These are phyloP conservation scores for Atta texana DNA, from an alignment of 1,140 invertebrate genomes.

Conservation along the genomic window DNA sequence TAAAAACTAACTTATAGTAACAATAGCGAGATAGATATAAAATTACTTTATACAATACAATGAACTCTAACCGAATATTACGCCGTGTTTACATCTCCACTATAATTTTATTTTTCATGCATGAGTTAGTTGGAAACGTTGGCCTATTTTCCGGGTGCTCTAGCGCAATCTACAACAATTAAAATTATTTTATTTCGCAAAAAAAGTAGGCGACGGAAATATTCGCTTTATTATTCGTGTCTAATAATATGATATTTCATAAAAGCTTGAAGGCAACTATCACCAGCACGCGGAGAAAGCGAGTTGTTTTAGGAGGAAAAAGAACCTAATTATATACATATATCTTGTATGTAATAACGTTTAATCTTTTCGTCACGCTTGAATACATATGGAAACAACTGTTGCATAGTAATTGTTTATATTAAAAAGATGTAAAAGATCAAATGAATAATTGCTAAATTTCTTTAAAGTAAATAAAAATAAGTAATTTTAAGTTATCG, in stretches of 20 bases:
- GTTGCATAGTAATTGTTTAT: neutral
- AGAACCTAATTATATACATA: conserved; percentile 36
- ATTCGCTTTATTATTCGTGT: conserved; percentile 59
- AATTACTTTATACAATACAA: conserved; percentile 29
- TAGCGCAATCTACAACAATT: conserved; percentile 45
- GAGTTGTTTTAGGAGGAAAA: conserved; percentile 35
- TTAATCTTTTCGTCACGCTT: conserved; percentile 45
- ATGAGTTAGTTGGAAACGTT: conserved; percentile 41
- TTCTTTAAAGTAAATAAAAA: neutral
- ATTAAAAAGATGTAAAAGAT: neutral
- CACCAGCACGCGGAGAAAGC: conserved; percentile 43
- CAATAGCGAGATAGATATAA: neutral
- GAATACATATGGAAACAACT: conserved; percentile 24
- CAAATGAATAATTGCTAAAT: neutral
- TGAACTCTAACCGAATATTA: conserved; percentile 34
- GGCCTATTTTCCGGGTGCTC: conserved; percentile 49
- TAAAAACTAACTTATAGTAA: neutral
- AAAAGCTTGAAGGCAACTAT: conserved; percentile 23
- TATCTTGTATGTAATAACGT: conserved; percentile 37
- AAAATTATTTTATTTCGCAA: conserved; percentile 59
- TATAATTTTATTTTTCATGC: conserved; percentile 34
- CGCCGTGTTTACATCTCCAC: neutral
- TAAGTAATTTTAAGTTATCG: neutral
- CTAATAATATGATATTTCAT: conserved; percentile 60
- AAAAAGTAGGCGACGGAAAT: conserved; percentile 56